Conservation (phyloP, 2,113 vertebrate genomes). For the Patagioenas fasciata region DNA sequence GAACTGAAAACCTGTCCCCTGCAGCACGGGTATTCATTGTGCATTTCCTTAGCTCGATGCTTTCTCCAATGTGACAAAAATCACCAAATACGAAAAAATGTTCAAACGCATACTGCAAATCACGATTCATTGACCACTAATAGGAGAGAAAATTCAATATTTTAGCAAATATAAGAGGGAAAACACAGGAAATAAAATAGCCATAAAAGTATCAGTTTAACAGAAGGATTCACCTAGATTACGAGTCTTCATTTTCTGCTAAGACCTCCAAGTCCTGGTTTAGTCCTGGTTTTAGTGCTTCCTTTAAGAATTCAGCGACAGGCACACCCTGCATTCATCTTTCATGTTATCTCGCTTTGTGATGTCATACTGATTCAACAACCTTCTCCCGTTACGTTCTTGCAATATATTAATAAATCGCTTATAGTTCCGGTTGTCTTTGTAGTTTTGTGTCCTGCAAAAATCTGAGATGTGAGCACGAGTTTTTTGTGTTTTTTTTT, state of each 20-base stretch:
- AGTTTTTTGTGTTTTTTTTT: neutral
- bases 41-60: neutral
- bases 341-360: neutral
- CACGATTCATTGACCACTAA: neutral
- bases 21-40: neutral
- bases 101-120: neutral
- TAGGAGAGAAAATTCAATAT: neutral
- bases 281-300: neutral
- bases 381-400: fast-evolving
- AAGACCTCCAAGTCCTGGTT: neutral
- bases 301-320: neutral
- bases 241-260: neutral
- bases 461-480: neutral
- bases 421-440: neutral
- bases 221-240: neutral
- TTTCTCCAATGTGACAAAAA: neutral
- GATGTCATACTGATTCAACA: neutral
- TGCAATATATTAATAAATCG: neutral
- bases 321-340: neutral
- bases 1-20: neutral
- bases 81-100: neutral
- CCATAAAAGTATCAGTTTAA: neutral
- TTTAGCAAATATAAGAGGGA: neutral
- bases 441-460: neutral
- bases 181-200: neutral